Base-by-base conservation (phyloP, 2,113 vertebrate genomes). In the Strix aluco region DNA sequence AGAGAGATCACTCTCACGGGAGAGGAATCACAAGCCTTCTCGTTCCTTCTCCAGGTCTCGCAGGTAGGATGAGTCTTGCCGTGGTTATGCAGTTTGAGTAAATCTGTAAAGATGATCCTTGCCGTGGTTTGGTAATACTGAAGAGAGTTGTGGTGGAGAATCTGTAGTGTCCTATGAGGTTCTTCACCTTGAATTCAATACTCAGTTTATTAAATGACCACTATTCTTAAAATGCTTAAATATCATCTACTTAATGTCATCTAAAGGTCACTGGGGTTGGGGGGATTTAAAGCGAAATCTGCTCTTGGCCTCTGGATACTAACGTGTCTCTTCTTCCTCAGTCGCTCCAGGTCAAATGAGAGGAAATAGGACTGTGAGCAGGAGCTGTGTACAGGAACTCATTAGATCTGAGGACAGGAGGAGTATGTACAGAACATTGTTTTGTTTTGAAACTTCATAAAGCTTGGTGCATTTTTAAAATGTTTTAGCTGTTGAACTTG, bases 31-130 rank as follows among this genome's bases (percentile, higher is more conserved):
- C 90, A 99, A 99, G 98, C 99, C 99, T 71, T 99, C 99, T 69
- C 98, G 99, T 87, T 99, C 99, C 46, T 99, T 99, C 90, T 99
- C 99, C 94, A 98, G 99, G 97, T 99, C 99, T 95, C 99, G 99
- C 96, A 99, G 99, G 99, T 99, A 93, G 38, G 95, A 40, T 11
- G 62, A 17, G 54, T 10, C 26, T 34, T 5, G 3, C 2, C 7
- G 21, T 15, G 19, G 10, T 17, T 27, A 2, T 6, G 25, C 11
- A 1, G 69, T 74, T 27, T 26, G 30, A 40, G 30, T 27, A 16
- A 34, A 8, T 4, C 4, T 29, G 15, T 6, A 11, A 29, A 47
- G 70, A 18, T 3, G 0, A 3, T 5, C 21, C 14, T n/a, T 80
- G 21, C 7, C 2, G 0, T 38, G 32, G 46, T 17, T 67, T 26